A percentile compares a stretch with the other conserved stretches of the same genome.
Evolutionary conservation across 2,888 invertebrate genomes (phyloP).

Genomic region (Melanchra persicariae): DNA sequence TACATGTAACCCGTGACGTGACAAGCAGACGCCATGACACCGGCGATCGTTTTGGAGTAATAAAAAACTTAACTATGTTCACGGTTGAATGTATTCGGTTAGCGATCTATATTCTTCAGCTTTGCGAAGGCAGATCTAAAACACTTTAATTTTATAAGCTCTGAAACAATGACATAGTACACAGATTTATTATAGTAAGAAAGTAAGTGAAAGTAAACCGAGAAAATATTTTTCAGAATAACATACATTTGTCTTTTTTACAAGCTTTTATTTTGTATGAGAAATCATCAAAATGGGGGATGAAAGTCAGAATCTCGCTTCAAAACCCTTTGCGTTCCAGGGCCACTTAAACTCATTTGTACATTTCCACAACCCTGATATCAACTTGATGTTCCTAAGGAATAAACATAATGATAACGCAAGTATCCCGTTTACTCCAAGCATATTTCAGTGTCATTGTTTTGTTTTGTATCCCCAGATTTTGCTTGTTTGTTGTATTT

Average conservation of each 20-base stretch:
- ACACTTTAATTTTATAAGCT: constrained; percentile 2
- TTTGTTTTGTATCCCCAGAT: constrained; percentile 23
- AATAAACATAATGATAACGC: background rate
- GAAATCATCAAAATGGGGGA: too few relatives aligned
- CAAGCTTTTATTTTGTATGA: too few relatives aligned
- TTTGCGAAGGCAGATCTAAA: background rate
- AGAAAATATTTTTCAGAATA: background rate
- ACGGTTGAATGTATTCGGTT: background rate
- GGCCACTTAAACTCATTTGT: too few relatives aligned
- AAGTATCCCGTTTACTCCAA: background rate
- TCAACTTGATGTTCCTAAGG: background rate
- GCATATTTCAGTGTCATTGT: constrained; percentile 16
- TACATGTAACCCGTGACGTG: too few relatives aligned
- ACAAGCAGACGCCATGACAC: too few relatives aligned
- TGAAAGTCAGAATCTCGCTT: too few relatives aligned
- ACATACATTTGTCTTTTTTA: background rate
- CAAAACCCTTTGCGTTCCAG: too few relatives aligned
- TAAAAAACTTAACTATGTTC: too few relatives aligned
- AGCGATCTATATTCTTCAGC: constrained; percentile 23
- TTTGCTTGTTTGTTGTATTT: constrained; percentile 33
- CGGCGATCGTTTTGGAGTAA: too few relatives aligned
- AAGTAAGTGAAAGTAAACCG: background rate
- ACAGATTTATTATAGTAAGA: background rate
- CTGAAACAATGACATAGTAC: background rate
- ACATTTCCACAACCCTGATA: too few relatives aligned